Evolutionary conservation across 37 sponge, comb jelly and placozoan species (phyloP).

Genomic region (Tethya wilhelma): DNA sequence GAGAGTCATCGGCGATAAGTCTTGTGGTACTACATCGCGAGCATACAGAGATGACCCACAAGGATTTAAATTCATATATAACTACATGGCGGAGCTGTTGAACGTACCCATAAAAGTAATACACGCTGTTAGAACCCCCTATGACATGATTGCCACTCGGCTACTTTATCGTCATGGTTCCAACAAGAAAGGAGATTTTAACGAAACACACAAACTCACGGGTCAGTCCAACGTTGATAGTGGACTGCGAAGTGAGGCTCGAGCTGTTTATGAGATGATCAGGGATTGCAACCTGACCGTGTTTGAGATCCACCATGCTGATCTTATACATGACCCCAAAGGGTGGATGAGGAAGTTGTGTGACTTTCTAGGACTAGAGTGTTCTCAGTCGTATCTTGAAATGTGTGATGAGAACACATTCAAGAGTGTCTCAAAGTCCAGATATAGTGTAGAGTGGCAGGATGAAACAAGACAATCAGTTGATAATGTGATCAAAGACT

Average conservation of each 20-base stretch:
- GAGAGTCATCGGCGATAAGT: conserved; percentile 55
- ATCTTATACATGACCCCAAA: conserved; percentile 11
- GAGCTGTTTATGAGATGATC: conserved; percentile 12
- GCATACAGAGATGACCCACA: background rate
- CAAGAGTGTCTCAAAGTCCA: conserved; percentile 4
- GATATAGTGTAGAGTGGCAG: conserved; percentile 19
- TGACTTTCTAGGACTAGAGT: conserved; percentile 26
- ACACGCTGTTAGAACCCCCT: conserved; percentile 42
- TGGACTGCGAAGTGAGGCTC: background rate
- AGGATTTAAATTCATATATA: background rate
- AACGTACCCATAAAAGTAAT: conserved; percentile 18
- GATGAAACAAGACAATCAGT: background rate
- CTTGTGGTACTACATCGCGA: conserved; percentile 1
- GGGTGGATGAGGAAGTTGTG: conserved; percentile 9
- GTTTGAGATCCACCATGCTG: conserved; percentile 25
- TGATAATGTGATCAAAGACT: background rate
- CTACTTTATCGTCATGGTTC: conserved; percentile 7
- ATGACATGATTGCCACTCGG: conserved; percentile 42
- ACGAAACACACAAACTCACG: too few relatives aligned
- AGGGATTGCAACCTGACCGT: background rate
- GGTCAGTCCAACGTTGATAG: background rate
- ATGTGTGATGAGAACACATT: background rate
- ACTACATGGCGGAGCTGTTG: background rate
- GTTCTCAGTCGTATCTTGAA: conserved; percentile 21
- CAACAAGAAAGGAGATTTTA: background rate